Percentiles rank a stretch among this genome's conserved stretches.
Evolutionary conservation across 2,113 vertebrate species (phyloP).

Genomic region (Bombycilla garrulus): DNA sequence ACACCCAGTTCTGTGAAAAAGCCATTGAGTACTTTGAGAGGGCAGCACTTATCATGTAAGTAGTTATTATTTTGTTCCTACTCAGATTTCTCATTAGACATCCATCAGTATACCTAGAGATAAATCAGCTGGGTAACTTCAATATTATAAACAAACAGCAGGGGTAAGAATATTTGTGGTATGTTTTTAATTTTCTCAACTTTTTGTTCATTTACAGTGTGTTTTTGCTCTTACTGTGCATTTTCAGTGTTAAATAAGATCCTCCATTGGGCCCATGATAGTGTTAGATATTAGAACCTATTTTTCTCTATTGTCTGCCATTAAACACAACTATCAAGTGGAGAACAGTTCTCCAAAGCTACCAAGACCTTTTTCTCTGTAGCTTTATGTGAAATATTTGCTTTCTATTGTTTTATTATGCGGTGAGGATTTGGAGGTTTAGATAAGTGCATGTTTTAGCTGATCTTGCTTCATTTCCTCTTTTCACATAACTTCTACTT

Average conservation of each 20-base stretch:
- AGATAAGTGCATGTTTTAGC: neutral
- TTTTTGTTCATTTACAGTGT: neutral
- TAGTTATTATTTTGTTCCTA: conserved; percentile 51
- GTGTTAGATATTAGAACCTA: neutral
- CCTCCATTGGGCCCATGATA: neutral
- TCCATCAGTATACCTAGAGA: neutral
- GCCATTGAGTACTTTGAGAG: conserved; percentile 98
- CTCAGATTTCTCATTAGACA: neutral
- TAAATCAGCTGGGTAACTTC: neutral
- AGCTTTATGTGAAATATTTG: neutral
- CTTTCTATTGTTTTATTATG: neutral
- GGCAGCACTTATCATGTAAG: conserved; percentile 97
- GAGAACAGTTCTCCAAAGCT: neutral
- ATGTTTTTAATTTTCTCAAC: conserved; percentile 5
- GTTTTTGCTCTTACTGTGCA: neutral
- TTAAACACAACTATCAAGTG: neutral
- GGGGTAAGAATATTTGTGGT: neutral
- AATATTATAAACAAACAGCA: neutral
- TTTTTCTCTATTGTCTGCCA: neutral
- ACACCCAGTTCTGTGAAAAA: conserved; percentile 97
- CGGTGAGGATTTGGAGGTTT: neutral
- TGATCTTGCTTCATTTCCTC: neutral
- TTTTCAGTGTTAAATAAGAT: neutral
- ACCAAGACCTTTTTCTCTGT: neutral
- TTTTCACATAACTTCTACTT: neutral